phyloP scores from a whole-genome alignment of 2,888 invertebrate species.

The Hydriomena furcata region DNA sequence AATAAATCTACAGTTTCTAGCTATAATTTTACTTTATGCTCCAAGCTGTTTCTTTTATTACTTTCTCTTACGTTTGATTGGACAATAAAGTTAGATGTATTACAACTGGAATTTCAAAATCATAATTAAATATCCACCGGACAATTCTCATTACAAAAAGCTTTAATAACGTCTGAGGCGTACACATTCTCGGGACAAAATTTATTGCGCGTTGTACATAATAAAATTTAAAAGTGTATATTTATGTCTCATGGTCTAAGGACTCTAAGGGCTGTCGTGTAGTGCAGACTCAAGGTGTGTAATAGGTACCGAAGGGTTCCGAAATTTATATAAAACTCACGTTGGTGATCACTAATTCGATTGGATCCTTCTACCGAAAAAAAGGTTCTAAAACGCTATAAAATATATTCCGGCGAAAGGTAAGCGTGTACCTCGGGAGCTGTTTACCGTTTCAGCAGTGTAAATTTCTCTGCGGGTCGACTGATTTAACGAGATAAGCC shows the following conservation, averaged over 20 bases:
- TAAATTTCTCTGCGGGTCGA: conserved; percentile 58
- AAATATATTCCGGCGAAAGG: conserved; percentile 46
- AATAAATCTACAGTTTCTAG: conserved; percentile 28
- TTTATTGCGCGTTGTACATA: conserved; percentile 12
- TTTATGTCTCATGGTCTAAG: conserved; percentile 14
- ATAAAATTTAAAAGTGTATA: conserved; percentile 11
- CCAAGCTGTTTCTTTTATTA: conserved; percentile 14
- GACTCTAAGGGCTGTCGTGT: conserved; percentile 9
- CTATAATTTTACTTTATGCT: conserved; percentile 24
- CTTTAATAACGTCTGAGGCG: conserved; percentile 12
- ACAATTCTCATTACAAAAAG: conserved; percentile 15
- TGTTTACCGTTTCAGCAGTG: conserved; percentile 55
- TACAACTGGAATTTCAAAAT: conserved; percentile 1
- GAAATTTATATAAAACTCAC: conserved; percentile 40
- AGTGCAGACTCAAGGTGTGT: background rate
- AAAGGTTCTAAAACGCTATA: conserved; percentile 45
- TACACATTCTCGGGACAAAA: conserved; percentile 6
- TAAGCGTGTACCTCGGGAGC: conserved; percentile 56
- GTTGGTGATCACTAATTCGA: conserved; percentile 36
- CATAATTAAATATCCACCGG: conserved; percentile 5
- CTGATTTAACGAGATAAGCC: conserved; percentile 78
- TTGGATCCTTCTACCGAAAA: conserved; percentile 36
- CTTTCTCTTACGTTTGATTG: too few relatives aligned
- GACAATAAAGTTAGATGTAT: background rate
- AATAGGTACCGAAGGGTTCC: conserved; percentile 10